Conservation (phyloP, 2,797 vertebrate genomes). For the Macroramphosus scolopax region DNA sequence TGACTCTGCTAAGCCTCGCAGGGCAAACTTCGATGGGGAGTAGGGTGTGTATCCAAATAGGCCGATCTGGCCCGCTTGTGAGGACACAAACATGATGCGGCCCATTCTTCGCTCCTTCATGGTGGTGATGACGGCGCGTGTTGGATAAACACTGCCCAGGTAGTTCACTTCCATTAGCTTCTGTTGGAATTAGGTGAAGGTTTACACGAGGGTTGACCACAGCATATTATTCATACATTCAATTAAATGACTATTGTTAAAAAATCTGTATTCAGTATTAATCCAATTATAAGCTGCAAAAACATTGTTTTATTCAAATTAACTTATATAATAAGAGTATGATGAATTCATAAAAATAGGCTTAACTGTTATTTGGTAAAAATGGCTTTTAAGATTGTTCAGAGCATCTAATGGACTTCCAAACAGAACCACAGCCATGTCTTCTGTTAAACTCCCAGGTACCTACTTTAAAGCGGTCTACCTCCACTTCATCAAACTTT, state of each 20-base stretch:
- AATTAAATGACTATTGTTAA: background rate
- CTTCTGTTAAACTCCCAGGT: background rate
- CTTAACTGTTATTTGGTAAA: too few species aligned
- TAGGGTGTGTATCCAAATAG: conserved; percentile 94
- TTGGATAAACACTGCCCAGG: conserved; percentile 95
- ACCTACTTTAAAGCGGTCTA: conserved; percentile 88
- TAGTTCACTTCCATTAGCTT: conserved; percentile 96
- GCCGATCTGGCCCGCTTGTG: conserved; percentile 94
- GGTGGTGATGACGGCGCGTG: conserved; percentile 89
- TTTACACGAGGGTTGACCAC: background rate
- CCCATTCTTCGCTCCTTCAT: conserved; percentile 98
- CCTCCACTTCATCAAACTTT: conserved; percentile 93
- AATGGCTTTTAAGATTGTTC: background rate
- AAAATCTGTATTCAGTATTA: background rate
- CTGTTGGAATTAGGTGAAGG: conserved; percentile 64
- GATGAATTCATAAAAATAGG: background rate
- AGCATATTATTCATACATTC: too few species aligned
- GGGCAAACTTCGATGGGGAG: conserved; percentile 94
- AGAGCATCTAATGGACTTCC: background rate
- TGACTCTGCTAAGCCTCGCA: conserved; percentile 93
- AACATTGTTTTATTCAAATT: too few species aligned
- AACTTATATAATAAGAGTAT: too few species aligned
- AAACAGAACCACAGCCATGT: too few species aligned
- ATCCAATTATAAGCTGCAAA: background rate
- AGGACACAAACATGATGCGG: conserved; percentile 94